These are phyloP conservation scores for Natrix natrix DNA, from an alignment of 2,797 vertebrate genomes.

Conservation along the genomic window DNA sequence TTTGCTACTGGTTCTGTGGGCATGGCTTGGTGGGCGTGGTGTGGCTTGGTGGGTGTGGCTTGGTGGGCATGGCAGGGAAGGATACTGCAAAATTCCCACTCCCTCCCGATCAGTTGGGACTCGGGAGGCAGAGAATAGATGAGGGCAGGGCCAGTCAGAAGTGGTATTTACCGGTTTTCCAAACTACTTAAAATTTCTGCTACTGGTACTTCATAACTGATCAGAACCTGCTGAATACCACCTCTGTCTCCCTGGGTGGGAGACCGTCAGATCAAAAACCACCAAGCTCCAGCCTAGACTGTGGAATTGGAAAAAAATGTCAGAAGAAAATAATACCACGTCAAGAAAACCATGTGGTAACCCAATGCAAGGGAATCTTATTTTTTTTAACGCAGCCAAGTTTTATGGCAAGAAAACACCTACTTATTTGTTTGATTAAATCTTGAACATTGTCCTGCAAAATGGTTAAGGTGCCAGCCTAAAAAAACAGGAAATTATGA, in stretches of 20 bases:
- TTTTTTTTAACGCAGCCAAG: neutral
- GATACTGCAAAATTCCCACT: too few relatives aligned
- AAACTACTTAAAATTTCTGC: too few relatives aligned
- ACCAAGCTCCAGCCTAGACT: neutral
- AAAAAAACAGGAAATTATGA: neutral
- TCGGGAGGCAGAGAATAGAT: too few relatives aligned
- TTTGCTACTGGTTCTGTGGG: too few relatives aligned
- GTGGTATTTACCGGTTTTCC: too few relatives aligned
- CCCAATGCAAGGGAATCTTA: neutral
- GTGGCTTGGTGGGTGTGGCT: too few relatives aligned
- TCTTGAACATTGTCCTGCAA: slow-evolving; percentile 4
- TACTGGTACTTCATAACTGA: too few relatives aligned
- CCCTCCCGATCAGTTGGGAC: too few relatives aligned
- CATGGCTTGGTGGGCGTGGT: too few relatives aligned
- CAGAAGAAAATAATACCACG: neutral
- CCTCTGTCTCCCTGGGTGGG: neutral
- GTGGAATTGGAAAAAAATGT: neutral
- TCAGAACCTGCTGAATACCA: too few relatives aligned
- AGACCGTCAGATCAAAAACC: neutral
- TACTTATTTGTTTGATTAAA: slow-evolving; percentile 22
- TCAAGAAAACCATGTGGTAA: neutral
- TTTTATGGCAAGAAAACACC: neutral
- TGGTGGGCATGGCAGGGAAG: too few relatives aligned
- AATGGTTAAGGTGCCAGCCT: neutral
- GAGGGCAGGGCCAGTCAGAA: too few relatives aligned